Evolutionary conservation across 2,113 vertebrate species (phyloP).

Genomic region (Poeciliopsis prolifica): DNA sequence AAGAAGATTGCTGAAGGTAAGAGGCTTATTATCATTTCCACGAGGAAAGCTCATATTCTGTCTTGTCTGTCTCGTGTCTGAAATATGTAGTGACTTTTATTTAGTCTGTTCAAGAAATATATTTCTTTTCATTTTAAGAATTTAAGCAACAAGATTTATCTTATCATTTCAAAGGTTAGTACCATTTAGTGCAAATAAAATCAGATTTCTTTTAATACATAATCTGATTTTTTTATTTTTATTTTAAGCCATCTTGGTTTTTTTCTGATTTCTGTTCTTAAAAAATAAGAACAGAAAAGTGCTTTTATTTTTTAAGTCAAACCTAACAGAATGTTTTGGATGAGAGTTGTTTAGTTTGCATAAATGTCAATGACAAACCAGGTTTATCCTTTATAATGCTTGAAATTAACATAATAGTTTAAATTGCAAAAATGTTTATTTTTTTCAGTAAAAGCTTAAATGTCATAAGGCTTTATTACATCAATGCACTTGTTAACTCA

Average conservation of each 20-base stretch:
- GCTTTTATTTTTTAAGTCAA: too few relatives aligned
- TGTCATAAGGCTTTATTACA: too few relatives aligned
- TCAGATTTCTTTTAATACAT: too few relatives aligned
- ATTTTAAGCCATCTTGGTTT: too few relatives aligned
- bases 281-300: neutral
- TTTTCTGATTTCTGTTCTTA: too few relatives aligned
- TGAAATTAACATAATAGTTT: too few relatives aligned
- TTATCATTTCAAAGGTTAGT: neutral
- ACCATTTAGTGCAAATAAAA: neutral
- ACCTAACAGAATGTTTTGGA: neutral
- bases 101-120: neutral
- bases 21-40: neutral
- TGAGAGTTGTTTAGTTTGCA: neutral
- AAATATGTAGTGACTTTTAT: neutral
- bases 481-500: too few relatives aligned
- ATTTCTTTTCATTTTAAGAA: neutral
- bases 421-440: too few relatives aligned
- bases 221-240: too few relatives aligned
- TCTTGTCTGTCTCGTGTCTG: neutral
- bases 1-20: constrained; percentile 58
- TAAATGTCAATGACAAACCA: too few relatives aligned
- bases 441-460: too few relatives aligned
- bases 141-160: neutral
- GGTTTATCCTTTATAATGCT: neutral
- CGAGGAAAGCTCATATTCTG: neutral